Evolutionary conservation across 2,113 vertebrate species (phyloP).

Genomic region (Cyprinus carpio): DNA sequence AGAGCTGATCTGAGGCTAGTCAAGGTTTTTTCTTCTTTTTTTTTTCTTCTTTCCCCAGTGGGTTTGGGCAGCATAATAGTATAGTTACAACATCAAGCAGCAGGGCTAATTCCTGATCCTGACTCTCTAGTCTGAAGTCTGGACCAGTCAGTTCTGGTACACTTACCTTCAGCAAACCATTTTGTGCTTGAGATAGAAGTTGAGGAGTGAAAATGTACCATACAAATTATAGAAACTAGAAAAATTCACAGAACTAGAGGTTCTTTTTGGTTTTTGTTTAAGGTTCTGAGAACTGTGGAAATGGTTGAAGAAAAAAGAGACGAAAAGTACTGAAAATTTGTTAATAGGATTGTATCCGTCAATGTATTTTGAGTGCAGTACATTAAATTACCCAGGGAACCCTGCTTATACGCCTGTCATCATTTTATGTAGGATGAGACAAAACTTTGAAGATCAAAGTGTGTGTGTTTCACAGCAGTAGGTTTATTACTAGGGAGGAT

Average conservation of each 20-base stretch:
- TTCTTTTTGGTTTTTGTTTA: not conserved
- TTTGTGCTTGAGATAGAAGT: not conserved
- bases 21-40: not conserved
- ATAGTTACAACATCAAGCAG: not conserved
- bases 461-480: slow-evolving; percentile 19
- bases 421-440: slow-evolving; percentile 65
- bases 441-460: slow-evolving; percentile 64
- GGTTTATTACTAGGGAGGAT: slow-evolving; percentile 57
- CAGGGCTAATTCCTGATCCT: no score
- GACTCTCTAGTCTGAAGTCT: not conserved
- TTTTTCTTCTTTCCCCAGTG: not conserved
- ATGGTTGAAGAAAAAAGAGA: not conserved
- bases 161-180: not conserved
- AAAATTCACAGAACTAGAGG: not conserved
- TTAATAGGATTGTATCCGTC: slow-evolving; percentile 70
- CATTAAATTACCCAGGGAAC: slow-evolving; percentile 62
- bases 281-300: not conserved
- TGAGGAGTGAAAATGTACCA: not conserved
- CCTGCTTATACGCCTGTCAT: slow-evolving; percentile 49
- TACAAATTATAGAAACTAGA: not conserved
- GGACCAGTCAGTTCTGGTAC: not conserved
- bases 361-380: slow-evolving; percentile 63
- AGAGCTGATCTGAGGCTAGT: no score
- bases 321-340: slow-evolving; percentile 35
- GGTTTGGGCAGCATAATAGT: not conserved